A percentile compares a stretch with the other conserved stretches of the same genome.
Conservation (phyloP, 1,140 invertebrate genomes). For the Nylanderia fulva region DNA sequence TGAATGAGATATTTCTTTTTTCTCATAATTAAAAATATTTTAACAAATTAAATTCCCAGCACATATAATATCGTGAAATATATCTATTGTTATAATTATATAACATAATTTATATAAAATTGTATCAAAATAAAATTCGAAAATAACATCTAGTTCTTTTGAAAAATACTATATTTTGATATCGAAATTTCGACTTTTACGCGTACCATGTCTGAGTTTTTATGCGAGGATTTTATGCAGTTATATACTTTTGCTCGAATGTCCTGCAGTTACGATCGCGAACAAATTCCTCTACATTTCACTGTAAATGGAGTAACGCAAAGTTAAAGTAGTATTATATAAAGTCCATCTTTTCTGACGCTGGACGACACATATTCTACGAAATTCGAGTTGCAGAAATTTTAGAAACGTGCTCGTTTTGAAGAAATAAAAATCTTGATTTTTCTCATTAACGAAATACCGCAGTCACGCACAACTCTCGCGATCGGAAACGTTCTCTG, state of each 20-base stretch:
- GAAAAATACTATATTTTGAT: background rate
- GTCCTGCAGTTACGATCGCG: background rate
- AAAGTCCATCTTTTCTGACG: background rate
- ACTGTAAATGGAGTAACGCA: constrained; percentile 15
- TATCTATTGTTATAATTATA: background rate
- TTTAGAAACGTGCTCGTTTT: background rate
- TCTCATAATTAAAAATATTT: background rate
- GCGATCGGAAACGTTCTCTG: background rate
- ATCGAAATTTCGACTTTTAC: background rate
- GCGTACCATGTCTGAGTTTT: constrained; percentile 14
- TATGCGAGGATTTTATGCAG: constrained; percentile 36
- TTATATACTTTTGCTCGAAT: background rate
- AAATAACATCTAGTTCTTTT: background rate
- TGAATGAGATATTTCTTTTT: background rate
- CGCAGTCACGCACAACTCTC: background rate
- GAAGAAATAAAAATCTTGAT: background rate
- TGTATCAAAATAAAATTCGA: background rate
- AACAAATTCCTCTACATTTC: background rate
- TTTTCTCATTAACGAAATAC: background rate
- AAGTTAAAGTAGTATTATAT: constrained; percentile 14
- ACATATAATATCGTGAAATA: background rate
- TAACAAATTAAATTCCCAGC: background rate
- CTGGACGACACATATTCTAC: background rate
- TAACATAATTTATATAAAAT: background rate
- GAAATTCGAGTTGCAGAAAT: background rate